Evolutionary conservation across 2,797 vertebrate species (phyloP).

Genomic region (Cyprinodon diabolis): DNA sequence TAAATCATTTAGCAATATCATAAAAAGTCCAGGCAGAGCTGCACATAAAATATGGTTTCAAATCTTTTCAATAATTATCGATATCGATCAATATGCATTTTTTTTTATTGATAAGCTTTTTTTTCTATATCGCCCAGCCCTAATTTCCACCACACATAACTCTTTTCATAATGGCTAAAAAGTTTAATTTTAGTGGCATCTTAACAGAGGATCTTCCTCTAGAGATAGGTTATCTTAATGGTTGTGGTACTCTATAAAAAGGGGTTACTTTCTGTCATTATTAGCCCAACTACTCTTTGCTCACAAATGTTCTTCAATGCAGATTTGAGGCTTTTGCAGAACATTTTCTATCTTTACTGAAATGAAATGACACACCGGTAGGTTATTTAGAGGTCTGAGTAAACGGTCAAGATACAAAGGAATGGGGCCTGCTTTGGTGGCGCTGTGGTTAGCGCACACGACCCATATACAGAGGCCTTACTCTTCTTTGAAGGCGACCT

Average conservation of each 20-base stretch:
- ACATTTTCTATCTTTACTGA: conserved; percentile 1
- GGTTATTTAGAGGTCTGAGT: background rate
- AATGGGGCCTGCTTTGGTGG: too few species aligned
- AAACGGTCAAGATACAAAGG: background rate
- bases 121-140: too few species aligned
- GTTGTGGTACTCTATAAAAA: background rate
- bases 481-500: too few species aligned
- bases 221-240: background rate
- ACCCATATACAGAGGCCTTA: too few species aligned
- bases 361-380: background rate
- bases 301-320: background rate
- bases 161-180: background rate
- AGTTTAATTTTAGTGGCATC: background rate
- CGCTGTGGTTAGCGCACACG: too few species aligned
- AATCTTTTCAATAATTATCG: too few species aligned
- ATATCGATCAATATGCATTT: too few species aligned
- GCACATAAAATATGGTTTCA: too few species aligned
- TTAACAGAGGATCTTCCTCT: background rate
- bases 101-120: too few species aligned
- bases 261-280: background rate
- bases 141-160: too few species aligned
- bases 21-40: too few species aligned
- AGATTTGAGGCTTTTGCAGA: background rate
- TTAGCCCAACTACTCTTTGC: background rate
- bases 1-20: too few species aligned